These are phyloP conservation scores for Salvelinus sp. DNA, from an alignment of 2,113 vertebrate genomes.

Conservation along the genomic window DNA sequence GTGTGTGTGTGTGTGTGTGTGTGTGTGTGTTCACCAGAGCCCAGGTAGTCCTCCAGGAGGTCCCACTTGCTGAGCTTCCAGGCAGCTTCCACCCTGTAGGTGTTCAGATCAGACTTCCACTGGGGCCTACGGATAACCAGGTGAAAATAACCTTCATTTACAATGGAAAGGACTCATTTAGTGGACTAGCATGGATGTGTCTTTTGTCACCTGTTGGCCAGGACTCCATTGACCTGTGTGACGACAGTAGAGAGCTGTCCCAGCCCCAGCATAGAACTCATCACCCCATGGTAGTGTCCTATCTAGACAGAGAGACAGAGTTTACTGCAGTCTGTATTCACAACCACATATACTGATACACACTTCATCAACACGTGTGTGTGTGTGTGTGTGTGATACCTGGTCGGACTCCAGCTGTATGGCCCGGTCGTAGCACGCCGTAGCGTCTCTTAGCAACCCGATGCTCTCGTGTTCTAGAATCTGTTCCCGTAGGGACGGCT, in stretches of 20 bases:
- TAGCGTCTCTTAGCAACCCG: slow-evolving; percentile 91
- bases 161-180: neutral
- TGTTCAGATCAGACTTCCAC: slow-evolving; percentile 94
- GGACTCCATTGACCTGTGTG: slow-evolving; percentile 94
- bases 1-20: neutral
- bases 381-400: slow-evolving; percentile 63
- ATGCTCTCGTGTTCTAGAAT: slow-evolving; percentile 98
- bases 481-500: slow-evolving; percentile 92
- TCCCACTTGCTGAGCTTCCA: slow-evolving; percentile 97
- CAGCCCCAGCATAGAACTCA: slow-evolving; percentile 96
- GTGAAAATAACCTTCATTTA: neutral
- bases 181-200: neutral
- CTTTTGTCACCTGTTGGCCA: slow-evolving; percentile 85
- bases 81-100: slow-evolving; percentile 94
- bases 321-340: slow-evolving; percentile 1
- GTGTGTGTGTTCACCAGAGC: slow-evolving; percentile 75
- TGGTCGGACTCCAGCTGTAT: slow-evolving; percentile 96
- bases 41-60: slow-evolving; percentile 90
- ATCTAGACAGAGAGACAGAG: slow-evolving; percentile 77
- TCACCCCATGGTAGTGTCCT: slow-evolving; percentile 92
- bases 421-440: slow-evolving; percentile 94
- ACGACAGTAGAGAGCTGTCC: slow-evolving; percentile 96
- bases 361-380: neutral
- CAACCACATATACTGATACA: too few species aligned
- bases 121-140: slow-evolving; percentile 73